Conservation (phyloP, 2,797 vertebrate genomes). For the Neoniphon sammara region DNA sequence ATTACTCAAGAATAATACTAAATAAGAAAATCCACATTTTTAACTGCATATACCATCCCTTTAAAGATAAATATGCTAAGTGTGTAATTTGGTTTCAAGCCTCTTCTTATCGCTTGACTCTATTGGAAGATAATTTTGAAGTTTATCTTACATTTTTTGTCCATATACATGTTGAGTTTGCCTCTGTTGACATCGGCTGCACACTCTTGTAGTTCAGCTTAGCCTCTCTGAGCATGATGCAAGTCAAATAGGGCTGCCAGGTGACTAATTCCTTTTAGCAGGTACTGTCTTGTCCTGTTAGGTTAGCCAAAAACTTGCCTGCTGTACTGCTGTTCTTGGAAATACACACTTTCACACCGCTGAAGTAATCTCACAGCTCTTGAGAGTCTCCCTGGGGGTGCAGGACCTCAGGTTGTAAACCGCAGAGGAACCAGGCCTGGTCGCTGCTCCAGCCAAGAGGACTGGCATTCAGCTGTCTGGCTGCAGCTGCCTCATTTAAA, state of each 20-base stretch:
- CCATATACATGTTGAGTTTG: no score
- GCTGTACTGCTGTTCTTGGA: neutral
- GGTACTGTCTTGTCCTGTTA: conserved; percentile 1
- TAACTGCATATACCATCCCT: no score
- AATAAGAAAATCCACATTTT: no score
- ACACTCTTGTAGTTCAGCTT: neutral
- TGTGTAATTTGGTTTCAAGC: no score
- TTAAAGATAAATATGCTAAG: no score
- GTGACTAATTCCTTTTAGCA: neutral
- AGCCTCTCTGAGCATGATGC: conserved; percentile 3
- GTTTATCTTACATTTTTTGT: no score
- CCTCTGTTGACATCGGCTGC: conserved; percentile 5
- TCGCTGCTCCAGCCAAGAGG: conserved; percentile 15
- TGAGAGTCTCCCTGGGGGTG: conserved; percentile 20
- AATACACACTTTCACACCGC: conserved; percentile 11
- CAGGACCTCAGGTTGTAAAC: conserved; percentile 6
- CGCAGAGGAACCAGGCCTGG: conserved; percentile 13
- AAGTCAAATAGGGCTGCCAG: conserved; percentile 1
- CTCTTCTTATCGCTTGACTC: no score
- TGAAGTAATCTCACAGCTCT: conserved; percentile 33
- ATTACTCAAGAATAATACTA: no score
- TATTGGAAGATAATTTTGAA: no score
- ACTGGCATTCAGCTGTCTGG: conserved; percentile 23
- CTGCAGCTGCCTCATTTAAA: conserved; percentile 48
- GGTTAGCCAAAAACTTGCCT: conserved; percentile 10